Percentiles rank a stretch among this genome's conserved stretches.
These are phyloP conservation scores for Acleris cristana DNA, from an alignment of 2,888 invertebrate species.

Conservation along the genomic window DNA sequence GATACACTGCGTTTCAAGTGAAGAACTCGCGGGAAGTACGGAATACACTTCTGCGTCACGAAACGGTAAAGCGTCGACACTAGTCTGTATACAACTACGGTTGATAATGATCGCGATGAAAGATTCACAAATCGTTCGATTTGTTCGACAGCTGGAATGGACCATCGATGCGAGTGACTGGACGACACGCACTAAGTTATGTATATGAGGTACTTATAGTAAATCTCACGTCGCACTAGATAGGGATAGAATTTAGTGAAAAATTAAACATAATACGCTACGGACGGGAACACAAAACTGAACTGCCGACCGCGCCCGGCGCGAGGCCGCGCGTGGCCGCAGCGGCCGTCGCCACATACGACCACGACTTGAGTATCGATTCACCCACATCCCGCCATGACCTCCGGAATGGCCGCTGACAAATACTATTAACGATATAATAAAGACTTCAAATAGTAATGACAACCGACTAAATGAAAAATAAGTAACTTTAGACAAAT, in stretches of 20 bases:
- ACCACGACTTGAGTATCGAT: constrained; percentile 31
- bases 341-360: constrained; percentile 7
- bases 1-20: constrained; percentile 61
- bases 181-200: constrained; percentile 39
- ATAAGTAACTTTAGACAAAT: constrained; percentile 6
- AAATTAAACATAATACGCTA: constrained; percentile 65
- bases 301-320: constrained; percentile 63
- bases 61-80: constrained; percentile 67
- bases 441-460: constrained; percentile 23
- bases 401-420: constrained; percentile 9
- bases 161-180: constrained; percentile 45
- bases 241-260: constrained; percentile 53
- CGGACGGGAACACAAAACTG: constrained; percentile 80
- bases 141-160: constrained; percentile 73
- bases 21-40: constrained; percentile 63
- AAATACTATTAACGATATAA: constrained; percentile 22
- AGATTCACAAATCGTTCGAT: constrained; percentile 59
- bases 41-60: constrained; percentile 66
- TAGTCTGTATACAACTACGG: constrained; percentile 61
- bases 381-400: constrained; percentile 9
- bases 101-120: constrained; percentile 51
- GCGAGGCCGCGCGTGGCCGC: constrained; percentile 36
- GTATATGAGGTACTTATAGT: constrained; percentile 47
- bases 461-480: constrained; percentile 15
- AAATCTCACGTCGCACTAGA: constrained; percentile 46